Evolutionary conservation across 2,113 vertebrate species (phyloP).

Genomic region (Eurystomus gularis): DNA sequence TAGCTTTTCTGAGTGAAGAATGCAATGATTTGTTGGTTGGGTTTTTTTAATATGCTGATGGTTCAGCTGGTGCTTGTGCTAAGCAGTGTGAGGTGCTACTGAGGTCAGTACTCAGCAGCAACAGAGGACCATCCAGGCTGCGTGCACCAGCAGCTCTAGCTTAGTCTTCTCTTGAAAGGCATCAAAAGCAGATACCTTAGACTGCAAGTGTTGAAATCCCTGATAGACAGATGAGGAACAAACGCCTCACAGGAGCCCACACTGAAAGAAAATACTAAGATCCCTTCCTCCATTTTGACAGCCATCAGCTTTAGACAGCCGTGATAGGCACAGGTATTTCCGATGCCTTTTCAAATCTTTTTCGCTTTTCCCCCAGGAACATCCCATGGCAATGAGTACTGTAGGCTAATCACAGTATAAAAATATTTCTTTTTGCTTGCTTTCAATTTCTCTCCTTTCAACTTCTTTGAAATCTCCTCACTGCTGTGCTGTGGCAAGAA

Average conservation of each 20-base stretch:
- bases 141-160: neutral
- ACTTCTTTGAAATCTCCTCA: neutral
- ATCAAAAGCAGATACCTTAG: neutral
- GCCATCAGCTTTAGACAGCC: neutral
- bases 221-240: fast-evolving
- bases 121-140: neutral
- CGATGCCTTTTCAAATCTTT: neutral
- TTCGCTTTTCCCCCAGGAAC: neutral
- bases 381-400: neutral
- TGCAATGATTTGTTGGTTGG: neutral
- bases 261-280: neutral
- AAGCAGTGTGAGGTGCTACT: neutral
- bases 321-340: neutral
- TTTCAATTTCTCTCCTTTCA: slow-evolving; percentile 1
- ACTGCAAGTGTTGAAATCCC: neutral
- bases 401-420: neutral
- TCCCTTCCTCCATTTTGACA: neutral
- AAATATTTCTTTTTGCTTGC: neutral
- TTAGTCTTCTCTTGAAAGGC: neutral
- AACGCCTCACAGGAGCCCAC: neutral
- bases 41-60: neutral
- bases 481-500: neutral
- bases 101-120: neutral
- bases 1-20: neutral
- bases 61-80: neutral